Conservation (phyloP, 2,888 invertebrate genomes). For the Drosophila planitibia region DNA sequence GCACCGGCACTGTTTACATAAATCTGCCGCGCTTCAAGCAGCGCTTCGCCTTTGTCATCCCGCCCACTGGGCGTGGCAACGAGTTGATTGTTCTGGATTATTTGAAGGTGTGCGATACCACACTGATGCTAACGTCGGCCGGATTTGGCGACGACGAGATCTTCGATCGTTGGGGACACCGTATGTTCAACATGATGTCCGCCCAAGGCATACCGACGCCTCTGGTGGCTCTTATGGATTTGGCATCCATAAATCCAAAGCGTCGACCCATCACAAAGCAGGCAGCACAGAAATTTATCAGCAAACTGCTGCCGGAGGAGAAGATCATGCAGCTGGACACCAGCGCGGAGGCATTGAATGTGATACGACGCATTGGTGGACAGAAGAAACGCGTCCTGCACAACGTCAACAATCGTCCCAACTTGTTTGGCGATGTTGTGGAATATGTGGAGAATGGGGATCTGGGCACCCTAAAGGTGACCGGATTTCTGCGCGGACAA, state of each 20-base stretch:
- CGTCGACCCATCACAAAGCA: constrained; percentile 87
- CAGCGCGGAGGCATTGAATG: constrained; percentile 90
- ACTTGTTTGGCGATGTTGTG: constrained; percentile 93
- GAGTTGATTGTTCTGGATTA: constrained; percentile 88
- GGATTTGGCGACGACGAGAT: constrained; percentile 88
- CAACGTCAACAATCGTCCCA: constrained; percentile 92
- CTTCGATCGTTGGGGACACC: constrained; percentile 92
- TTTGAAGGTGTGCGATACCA: constrained; percentile 94
- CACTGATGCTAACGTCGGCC: constrained; percentile 92
- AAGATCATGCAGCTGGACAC: constrained; percentile 93
- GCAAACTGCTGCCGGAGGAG: constrained; percentile 92
- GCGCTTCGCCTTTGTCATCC: constrained; percentile 92
- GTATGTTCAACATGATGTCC: constrained; percentile 91
- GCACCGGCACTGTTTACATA: constrained; percentile 90
- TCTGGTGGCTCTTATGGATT: constrained; percentile 90
- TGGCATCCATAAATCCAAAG: constrained; percentile 91
- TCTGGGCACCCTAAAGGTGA: constrained; percentile 90
- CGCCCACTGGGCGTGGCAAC: constrained; percentile 89
- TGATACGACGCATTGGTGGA: constrained; percentile 91
- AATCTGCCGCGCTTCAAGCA: constrained; percentile 94
- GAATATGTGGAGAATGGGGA: constrained; percentile 87
- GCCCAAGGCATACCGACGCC: constrained; percentile 94
- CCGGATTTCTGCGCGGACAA: constrained; percentile 94
- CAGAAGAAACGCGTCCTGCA: constrained; percentile 92
- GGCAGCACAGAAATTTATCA: constrained; percentile 86